These are phyloP conservation scores for Volucella bombylans DNA, from an alignment of 2,888 invertebrate species.

Conservation along the genomic window DNA sequence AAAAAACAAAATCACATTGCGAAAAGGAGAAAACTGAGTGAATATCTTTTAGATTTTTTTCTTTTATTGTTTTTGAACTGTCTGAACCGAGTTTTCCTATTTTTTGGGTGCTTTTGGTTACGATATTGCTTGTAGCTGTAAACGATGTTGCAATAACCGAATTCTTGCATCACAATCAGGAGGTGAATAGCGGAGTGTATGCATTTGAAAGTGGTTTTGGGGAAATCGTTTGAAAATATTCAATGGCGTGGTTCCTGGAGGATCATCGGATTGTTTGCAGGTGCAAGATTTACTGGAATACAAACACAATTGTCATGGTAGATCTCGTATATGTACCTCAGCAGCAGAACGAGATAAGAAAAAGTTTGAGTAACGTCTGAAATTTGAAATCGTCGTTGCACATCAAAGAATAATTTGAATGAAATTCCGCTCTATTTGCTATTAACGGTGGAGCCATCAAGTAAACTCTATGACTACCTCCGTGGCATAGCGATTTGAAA, in stretches of 20 bases:
- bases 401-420: constrained; percentile 42
- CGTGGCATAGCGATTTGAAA: too few species aligned
- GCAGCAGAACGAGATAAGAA: neutral
- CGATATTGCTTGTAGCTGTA: constrained; percentile 22
- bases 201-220: constrained; percentile 36
- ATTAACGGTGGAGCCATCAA: too few species aligned
- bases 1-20: too few species aligned
- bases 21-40: constrained; percentile 48
- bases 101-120: neutral
- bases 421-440: constrained; percentile 16
- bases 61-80: constrained; percentile 21
- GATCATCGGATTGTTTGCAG: constrained; percentile 27
- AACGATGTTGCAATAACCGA: constrained; percentile 13
- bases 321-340: constrained; percentile 11
- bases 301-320: neutral
- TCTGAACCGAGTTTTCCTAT: neutral
- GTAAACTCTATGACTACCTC: too few species aligned
- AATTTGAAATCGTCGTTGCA: constrained; percentile 34
- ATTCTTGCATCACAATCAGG: constrained; percentile 1
- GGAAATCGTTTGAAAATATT: constrained; percentile 14
- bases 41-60: constrained; percentile 51
- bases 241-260: constrained; percentile 19
- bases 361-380: constrained; percentile 53
- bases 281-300: constrained; percentile 16
- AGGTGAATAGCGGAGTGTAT: neutral